Evolutionary conservation across 2,888 invertebrate genomes (phyloP), one percentile per base, ranked within the genome.

Genomic region (Dasypogon diadema): DNA sequence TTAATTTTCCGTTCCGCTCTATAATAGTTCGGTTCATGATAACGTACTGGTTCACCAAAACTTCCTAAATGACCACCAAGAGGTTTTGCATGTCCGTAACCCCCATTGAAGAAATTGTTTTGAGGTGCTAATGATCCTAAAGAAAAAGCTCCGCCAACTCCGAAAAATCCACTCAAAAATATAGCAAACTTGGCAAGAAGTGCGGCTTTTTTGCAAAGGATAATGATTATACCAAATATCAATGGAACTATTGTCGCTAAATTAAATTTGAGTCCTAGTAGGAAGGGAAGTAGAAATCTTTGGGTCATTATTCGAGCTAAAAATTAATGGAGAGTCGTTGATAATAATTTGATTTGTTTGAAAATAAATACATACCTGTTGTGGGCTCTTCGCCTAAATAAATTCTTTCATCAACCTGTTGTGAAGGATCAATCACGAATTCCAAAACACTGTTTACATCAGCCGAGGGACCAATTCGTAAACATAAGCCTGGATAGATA

Each of bases 261-360:
- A 82, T 93, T 93, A 82, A 95, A 93, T 85, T 94, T 94, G 79
- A 94, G 89, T 5, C 94, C 94, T 10, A 94, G 87, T 1, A 95
- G 88, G 80, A 94, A 90, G 22, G 94, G 94, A 16, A 95, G 86
- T n/a, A 94, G 81, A 74, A 93, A 89, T 78, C 92, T 92, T 79
- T 91, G 89, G 70, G 93, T 89, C 77, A 94, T 82, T 24, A 93
- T 85, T 16, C 91, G 90, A 79, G 91, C 94, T 94, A 88, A 78
- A 90, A 91, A 77, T 75, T 60, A 34, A 54, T 24, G 12, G 14
- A 10, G 63, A 72, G 55, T 30, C 16, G 30, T 37, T 54, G 12
- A 21, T 18, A 63, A 12, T 51, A 54, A 56, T 24, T 46, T 46
- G 12, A 30, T 37, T 48, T 12, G 46, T 65, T 12, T 22, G 12